Percentiles rank a stretch among this genome's conserved stretches.
Conservation (phyloP, 1,140 invertebrate genomes). For the Limonius californicus region DNA sequence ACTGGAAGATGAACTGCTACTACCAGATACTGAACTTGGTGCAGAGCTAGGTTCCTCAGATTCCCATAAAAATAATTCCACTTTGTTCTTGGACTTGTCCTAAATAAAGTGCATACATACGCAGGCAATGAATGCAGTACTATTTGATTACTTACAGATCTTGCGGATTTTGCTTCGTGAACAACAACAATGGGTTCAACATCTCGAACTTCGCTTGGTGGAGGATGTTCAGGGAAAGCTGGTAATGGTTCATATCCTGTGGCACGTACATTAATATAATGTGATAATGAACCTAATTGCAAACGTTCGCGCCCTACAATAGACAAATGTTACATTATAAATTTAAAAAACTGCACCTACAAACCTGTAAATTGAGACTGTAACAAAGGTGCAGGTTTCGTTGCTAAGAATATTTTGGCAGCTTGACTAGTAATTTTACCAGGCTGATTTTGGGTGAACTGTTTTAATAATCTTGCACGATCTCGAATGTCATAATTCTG, state of each 20-base stretch:
- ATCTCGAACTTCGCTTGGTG: constrained; percentile 75
- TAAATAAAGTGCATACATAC: constrained; percentile 17
- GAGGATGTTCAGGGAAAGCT: constrained; percentile 72
- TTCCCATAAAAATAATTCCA: constrained; percentile 37
- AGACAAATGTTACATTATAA: constrained; percentile 8
- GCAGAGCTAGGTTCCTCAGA: constrained; percentile 26
- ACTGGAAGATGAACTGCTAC: constrained; percentile 18
- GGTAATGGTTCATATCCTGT: constrained; percentile 87
- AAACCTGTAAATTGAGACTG: constrained; percentile 64
- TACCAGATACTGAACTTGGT: constrained; percentile 29
- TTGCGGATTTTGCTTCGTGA: constrained; percentile 30
- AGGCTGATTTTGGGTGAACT: constrained; percentile 70
- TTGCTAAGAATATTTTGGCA: constrained; percentile 81
- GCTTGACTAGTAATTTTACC: constrained; percentile 64
- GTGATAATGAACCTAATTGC: constrained; percentile 93
- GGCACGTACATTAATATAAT: constrained; percentile 84
- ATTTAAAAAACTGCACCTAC: too few relatives aligned
- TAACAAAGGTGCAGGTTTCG: constrained; percentile 82
- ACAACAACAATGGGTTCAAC: constrained; percentile 55
- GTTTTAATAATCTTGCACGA: constrained; percentile 79
- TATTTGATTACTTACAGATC: constrained; percentile 24
- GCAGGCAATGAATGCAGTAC: neutral
- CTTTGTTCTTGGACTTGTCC: constrained; percentile 32
- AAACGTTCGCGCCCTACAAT: constrained; percentile 73
- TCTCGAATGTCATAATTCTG: constrained; percentile 97